Percentiles rank a stretch among this genome's conserved stretches.
Conservation (phyloP, 2,888 invertebrate species). For the Caenorhabditis imperialis region DNA sequence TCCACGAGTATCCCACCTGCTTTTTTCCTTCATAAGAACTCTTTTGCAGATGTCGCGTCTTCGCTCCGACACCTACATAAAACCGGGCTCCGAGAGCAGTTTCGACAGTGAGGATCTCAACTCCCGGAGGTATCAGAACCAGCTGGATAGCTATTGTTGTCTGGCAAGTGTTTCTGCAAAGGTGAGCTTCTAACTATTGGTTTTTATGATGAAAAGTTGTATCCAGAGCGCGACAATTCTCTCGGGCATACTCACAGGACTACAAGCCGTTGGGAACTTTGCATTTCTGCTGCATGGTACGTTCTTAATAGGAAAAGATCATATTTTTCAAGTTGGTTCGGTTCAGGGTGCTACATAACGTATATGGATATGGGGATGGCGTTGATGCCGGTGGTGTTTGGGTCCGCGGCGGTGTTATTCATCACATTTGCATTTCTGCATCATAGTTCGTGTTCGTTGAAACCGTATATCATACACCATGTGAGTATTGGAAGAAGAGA, state of each 20-base stretch:
- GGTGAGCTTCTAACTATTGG: constrained; percentile 8
- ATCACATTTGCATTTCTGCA: constrained; percentile 46
- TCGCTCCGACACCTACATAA: constrained; percentile 56
- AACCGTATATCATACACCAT: constrained; percentile 54
- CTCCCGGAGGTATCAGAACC: constrained; percentile 40
- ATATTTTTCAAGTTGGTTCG: constrained; percentile 1
- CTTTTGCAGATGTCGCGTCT: constrained; percentile 57
- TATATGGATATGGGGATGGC: constrained; percentile 41
- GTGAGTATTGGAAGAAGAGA: constrained; percentile 16
- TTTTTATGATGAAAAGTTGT: background rate
- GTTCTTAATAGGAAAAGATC: background rate
- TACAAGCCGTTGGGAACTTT: constrained; percentile 41
- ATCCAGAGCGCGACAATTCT: constrained; percentile 41
- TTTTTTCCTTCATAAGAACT: too few relatives aligned
- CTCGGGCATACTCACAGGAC: constrained; percentile 26
- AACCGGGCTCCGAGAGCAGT: constrained; percentile 58
- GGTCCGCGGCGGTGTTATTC: constrained; percentile 42
- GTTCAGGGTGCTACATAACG: constrained; percentile 49
- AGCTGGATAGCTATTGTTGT: constrained; percentile 47
- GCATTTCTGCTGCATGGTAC: constrained; percentile 32
- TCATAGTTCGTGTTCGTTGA: constrained; percentile 48
- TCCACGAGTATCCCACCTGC: too few relatives aligned
- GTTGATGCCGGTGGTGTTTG: constrained; percentile 35
- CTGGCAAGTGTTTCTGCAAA: constrained; percentile 34
- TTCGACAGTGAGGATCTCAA: constrained; percentile 55